Percentiles rank a stretch among this genome's conserved stretches.
Conservation (phyloP, 2,888 invertebrate species). For the Epinotia demarniana region DNA sequence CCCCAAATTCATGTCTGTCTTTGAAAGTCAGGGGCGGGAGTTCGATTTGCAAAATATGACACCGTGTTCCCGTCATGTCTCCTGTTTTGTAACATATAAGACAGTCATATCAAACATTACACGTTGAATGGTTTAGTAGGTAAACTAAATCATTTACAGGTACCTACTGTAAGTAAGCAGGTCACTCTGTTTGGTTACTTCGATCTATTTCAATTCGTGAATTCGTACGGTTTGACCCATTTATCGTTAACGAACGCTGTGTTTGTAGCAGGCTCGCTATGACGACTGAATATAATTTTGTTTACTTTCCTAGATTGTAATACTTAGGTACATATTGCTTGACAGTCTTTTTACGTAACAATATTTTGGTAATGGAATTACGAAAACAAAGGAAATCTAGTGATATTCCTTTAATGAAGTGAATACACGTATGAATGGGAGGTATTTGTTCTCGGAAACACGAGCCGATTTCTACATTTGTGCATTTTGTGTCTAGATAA, state of each 20-base stretch:
- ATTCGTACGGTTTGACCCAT: conserved; percentile 39
- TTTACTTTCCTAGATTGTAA: conserved; percentile 15
- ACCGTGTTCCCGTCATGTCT: too few relatives aligned
- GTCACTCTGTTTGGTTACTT: conserved; percentile 7
- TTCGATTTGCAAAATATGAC: too few relatives aligned
- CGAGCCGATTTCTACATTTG: neutral
- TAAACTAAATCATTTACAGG: too few relatives aligned
- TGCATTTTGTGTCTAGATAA: neutral
- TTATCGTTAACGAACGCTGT: conserved; percentile 31
- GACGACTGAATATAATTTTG: conserved; percentile 25
- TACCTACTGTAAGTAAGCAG: neutral
- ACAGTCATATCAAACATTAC: too few relatives aligned
- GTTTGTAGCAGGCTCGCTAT: conserved; percentile 31
- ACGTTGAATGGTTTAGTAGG: too few relatives aligned
- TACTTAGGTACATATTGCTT: neutral
- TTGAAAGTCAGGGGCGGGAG: too few relatives aligned
- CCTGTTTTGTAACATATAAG: too few relatives aligned
- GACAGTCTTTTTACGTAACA: neutral
- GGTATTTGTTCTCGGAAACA: conserved; percentile 7
- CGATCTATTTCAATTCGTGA: conserved; percentile 21
- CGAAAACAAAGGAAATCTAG: conserved; percentile 7
- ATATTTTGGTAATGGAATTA: neutral
- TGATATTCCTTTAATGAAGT: neutral
- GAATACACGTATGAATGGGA: neutral
- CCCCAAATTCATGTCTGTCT: too few relatives aligned